Conservation (phyloP, 2,797 vertebrate genomes). For the Oceanodroma leucorhoa region DNA sequence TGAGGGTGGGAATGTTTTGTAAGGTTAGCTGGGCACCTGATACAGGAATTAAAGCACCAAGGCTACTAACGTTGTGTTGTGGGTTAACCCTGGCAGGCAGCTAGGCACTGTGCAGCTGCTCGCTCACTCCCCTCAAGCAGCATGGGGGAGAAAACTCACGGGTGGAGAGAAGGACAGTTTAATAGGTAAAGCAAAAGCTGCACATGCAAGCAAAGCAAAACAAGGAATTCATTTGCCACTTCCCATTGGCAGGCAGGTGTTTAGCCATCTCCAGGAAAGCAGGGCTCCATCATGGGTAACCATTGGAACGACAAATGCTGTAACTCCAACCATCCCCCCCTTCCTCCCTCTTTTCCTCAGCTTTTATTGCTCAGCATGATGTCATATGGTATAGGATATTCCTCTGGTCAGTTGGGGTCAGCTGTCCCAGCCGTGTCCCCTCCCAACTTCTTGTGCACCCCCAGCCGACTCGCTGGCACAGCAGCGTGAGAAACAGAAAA, state of each 20-base stretch:
- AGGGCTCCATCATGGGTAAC: background rate
- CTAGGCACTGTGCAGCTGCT: background rate
- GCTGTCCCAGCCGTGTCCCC: background rate
- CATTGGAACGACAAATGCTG: background rate
- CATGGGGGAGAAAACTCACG: background rate
- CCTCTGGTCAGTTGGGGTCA: background rate
- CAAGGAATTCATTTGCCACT: background rate
- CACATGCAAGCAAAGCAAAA: rapidly evolving
- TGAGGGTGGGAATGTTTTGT: background rate
- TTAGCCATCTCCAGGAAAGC: background rate
- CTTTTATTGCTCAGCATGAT: background rate
- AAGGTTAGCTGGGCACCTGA: background rate
- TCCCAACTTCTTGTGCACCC: background rate
- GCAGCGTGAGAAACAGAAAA: background rate
- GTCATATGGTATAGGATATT: background rate
- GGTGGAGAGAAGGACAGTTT: background rate
- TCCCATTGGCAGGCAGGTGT: rapidly evolving
- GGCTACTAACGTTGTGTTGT: rapidly evolving
- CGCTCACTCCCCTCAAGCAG: rapidly evolving
- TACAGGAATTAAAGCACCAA: background rate
- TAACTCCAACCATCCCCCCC: background rate
- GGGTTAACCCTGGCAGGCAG: background rate
- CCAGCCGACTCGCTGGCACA: background rate
- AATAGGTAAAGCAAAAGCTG: background rate
- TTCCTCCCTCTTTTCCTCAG: background rate